These are phyloP conservation scores for Hyaena hyaena DNA, from an alignment of 2,113 vertebrate genomes.

Conservation along the genomic window DNA sequence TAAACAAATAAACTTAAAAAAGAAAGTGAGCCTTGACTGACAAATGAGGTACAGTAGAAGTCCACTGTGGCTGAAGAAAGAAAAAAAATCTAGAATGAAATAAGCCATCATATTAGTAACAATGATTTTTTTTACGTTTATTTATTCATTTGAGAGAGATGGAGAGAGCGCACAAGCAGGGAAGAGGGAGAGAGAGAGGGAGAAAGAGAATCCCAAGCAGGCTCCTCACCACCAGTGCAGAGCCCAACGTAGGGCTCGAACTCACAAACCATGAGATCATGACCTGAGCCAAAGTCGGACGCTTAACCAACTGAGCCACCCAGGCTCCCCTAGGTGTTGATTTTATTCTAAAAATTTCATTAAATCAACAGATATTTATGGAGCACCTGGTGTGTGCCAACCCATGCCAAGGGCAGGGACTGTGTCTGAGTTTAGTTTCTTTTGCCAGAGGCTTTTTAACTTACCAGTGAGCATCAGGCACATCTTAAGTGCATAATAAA, in stretches of 20 bases:
- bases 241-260: background rate
- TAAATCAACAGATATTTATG: background rate
- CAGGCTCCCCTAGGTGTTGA: background rate
- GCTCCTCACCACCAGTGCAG: background rate
- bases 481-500: background rate
- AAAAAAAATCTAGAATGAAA: too few species aligned
- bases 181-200: background rate
- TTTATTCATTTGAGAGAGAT: too few species aligned
- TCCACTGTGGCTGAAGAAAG: too few species aligned
- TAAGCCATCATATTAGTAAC: too few species aligned
- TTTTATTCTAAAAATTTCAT: constrained; percentile 38
- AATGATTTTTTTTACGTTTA: too few species aligned
- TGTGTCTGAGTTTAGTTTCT: background rate
- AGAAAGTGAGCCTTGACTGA: too few species aligned
- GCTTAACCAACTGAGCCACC: background rate
- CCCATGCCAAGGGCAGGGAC: background rate
- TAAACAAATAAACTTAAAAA: too few species aligned
- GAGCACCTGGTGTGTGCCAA: background rate
- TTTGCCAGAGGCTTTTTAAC: background rate
- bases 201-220: background rate
- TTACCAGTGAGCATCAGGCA: background rate
- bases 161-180: background rate
- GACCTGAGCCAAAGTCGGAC: background rate
- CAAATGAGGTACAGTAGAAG: too few species aligned
- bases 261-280: background rate